Percentiles rank a stretch among this genome's conserved stretches.
Evolutionary conservation across 2,888 invertebrate genomes (phyloP).

Genomic region (Amaurobius ferox): DNA sequence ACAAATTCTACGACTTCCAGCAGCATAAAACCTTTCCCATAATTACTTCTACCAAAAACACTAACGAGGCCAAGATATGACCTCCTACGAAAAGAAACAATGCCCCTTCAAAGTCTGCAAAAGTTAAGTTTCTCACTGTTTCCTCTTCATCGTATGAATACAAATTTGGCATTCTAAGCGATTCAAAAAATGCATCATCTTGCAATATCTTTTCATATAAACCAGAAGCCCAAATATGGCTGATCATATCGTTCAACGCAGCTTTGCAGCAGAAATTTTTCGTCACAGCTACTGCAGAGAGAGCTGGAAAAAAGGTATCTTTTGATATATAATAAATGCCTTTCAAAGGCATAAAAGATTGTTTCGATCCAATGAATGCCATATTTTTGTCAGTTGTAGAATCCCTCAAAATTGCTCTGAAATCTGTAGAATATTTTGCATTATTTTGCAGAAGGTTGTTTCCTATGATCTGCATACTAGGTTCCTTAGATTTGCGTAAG

Average conservation of each 20-base stretch:
- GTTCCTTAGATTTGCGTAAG: not conserved
- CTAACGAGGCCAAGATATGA: not conserved
- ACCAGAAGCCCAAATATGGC: not conserved
- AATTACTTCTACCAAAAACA: not conserved
- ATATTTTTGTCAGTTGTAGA: not conserved
- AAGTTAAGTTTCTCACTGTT: not conserved
- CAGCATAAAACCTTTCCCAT: too few relatives aligned
- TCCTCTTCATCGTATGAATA: not conserved
- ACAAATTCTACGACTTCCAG: too few relatives aligned
- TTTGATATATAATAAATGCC: not conserved
- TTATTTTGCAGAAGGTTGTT: not conserved
- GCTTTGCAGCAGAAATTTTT: not conserved
- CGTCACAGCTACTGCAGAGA: not conserved
- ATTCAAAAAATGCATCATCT: not conserved
- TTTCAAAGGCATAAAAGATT: not conserved
- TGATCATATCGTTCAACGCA: not conserved
- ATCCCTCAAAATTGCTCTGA: not conserved
- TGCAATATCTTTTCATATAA: not conserved
- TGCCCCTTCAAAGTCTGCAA: not conserved
- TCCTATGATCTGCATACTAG: not conserved
- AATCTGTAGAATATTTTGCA: not conserved
- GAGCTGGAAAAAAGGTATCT: not conserved
- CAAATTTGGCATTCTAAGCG: not conserved
- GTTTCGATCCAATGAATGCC: not conserved
- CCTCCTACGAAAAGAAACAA: not conserved